Base-by-base conservation (phyloP, 1,140 invertebrate genomes). In the Druon quercuslanigerum region DNA sequence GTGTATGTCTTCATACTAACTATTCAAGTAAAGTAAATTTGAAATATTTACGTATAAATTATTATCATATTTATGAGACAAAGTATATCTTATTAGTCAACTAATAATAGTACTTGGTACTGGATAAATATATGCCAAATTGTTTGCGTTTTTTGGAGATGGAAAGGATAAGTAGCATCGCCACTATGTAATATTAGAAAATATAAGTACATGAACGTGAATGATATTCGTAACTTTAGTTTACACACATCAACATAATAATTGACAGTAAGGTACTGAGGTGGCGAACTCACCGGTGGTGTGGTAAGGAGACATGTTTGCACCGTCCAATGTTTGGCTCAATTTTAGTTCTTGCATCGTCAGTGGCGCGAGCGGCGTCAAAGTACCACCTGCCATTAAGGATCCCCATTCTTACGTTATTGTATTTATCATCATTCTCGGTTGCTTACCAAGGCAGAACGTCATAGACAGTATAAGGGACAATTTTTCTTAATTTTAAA, bases 321-420 rank as follows among this genome's bases (percentile, higher is more conserved):
- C 91, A 85, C 94, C 93, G 83, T 94, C 93, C 83, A 94, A 88
- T 81, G 91, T 89, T 88, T 92, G 90, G 87, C 93, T 93, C 83
- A 94, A 92, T 92, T 95, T 95, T 92, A 95, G 93, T 87, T 96
- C 95, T 92, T 95, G 95, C 94, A 96, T 95, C 89, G 93, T 95
- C 90, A 96, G 94, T 85, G 95, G 95, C 74, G 95, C 94, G 87
- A 96, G 92, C 79, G 95, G 95, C 82, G 95, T 95, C 90, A 96
- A 92, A 81, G 94, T 93, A 91, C 93, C 93, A 92, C 93, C 90
- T 92, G 92, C 92, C 92, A 90, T 87, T 86, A 87, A 85, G 86
- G 84, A 89, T 85, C 87, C 89, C 87, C 87, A 84, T 79, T 85
- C 83, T 83, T 85, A 81, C 75, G 83, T 86, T 87, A 82, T 33